Evolutionary conservation across 2,797 vertebrate genomes (phyloP), one percentile per base, ranked within the genome.

Genomic region (Sebastiscus tertius): DNA sequence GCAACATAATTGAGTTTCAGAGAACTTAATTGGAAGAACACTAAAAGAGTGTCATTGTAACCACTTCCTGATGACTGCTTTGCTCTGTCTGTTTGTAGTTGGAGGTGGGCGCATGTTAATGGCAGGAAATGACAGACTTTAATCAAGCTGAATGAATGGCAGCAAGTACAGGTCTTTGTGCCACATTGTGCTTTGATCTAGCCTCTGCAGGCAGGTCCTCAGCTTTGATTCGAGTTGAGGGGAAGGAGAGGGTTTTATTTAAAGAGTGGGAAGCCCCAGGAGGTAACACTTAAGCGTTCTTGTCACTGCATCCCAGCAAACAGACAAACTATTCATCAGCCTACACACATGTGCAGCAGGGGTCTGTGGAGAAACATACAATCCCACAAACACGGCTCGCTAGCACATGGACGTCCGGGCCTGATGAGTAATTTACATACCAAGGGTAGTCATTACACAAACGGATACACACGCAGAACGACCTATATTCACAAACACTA

Each of bases 41-140:
- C 74, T 81, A 83, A 86, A 87, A 86, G 73, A 13, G 85, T 87
- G 90, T 90, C 84, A 81, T 80, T 91, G 65, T 72, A 81, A 79
- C 89, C 74, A 86, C 91, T 93, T 93, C 93, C 90, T 93, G 89
- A 80, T 82, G 86, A 86, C 68, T 75, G 81, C 89, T 87, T 89
- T 86, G 81, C 88, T 75, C 82, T 36, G 79, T 63, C 75, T 70
- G 71, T 86, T 88, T 75, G 83, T 85, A 65, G 89, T 88, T 66
- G 80, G 86, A 92, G 85, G 91, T 82, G 79, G 86, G 83, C 88
- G 83, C 81, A 72, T 81, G 89, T 92, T 93, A 95, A 94, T 92
- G 82, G 92, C 93, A 95, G 94, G 94, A 95, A 95, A 94, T 88
- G 88, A 91, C 88, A 87, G 89, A 89, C 91, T 93, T 94, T 93